Percentiles rank a stretch among this genome's conserved stretches.
These are phyloP conservation scores for Cremastinae sp. DNA, from an alignment of 2,888 invertebrate genomes.

Conservation along the genomic window DNA sequence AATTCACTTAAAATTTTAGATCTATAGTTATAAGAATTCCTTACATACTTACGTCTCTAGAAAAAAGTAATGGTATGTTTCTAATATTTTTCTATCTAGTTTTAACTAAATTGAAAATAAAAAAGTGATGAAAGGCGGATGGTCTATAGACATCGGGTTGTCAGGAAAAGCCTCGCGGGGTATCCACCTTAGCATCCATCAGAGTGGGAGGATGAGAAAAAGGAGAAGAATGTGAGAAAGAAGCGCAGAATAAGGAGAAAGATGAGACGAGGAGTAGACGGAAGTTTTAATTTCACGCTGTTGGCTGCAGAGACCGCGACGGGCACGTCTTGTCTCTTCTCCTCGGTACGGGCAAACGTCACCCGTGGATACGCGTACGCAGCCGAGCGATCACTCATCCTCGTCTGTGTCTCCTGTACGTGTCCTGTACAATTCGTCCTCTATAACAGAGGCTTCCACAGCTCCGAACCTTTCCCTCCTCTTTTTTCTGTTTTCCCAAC, in stretches of 20 bases:
- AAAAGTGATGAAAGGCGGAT: too few relatives aligned
- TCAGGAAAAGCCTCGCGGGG: slow-evolving; percentile 61
- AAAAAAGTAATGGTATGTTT: too few relatives aligned
- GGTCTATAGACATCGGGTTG: neutral
- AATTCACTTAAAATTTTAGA: too few relatives aligned
- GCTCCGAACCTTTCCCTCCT: slow-evolving; percentile 3
- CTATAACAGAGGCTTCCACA: slow-evolving; percentile 39
- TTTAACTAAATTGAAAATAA: too few relatives aligned
- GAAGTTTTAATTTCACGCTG: slow-evolving; percentile 70
- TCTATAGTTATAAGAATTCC: too few relatives aligned
- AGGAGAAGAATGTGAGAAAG: slow-evolving; percentile 1
- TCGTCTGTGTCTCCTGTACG: slow-evolving; percentile 53
- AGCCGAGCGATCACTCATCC: slow-evolving; percentile 67
- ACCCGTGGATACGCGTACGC: slow-evolving; percentile 59
- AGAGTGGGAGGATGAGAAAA: neutral
- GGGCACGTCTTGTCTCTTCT: slow-evolving; percentile 37
- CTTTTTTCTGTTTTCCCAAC: too few relatives aligned
- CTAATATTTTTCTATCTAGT: too few relatives aligned
- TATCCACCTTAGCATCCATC: slow-evolving; percentile 22
- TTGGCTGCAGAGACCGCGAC: slow-evolving; percentile 66
- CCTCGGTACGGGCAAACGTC: slow-evolving; percentile 49
- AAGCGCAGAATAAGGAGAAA: slow-evolving; percentile 16
- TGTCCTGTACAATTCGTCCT: slow-evolving; percentile 36
- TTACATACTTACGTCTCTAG: too few relatives aligned
- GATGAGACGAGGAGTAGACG: slow-evolving; percentile 50